Evolutionary conservation across 2,113 vertebrate genomes (phyloP).

Genomic region (Jaculus jaculus): DNA sequence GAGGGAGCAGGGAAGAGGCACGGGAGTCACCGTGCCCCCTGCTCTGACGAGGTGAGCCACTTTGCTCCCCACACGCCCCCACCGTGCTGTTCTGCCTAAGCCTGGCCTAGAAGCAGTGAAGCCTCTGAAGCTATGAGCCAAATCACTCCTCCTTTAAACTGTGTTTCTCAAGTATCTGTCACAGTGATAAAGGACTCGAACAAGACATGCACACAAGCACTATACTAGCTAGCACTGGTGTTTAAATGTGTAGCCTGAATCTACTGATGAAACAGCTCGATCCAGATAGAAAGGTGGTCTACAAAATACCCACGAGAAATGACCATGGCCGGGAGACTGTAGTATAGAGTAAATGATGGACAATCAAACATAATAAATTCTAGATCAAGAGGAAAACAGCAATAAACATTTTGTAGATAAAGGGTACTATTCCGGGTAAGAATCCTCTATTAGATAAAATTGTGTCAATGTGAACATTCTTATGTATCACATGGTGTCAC

Average conservation of each 20-base stretch:
- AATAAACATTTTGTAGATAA: background rate
- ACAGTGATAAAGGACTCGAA: background rate
- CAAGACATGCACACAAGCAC: too few relatives aligned
- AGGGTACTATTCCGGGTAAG: background rate
- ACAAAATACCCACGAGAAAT: background rate
- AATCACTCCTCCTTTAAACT: too few relatives aligned
- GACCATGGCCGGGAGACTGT: background rate
- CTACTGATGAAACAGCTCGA: background rate
- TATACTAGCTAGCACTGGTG: background rate
- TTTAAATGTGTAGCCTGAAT: background rate
- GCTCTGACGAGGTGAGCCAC: too few relatives aligned
- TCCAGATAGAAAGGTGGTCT: background rate
- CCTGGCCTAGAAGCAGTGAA: too few relatives aligned
- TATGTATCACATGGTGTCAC: background rate
- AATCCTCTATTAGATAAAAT: background rate
- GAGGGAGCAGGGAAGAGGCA: too few relatives aligned
- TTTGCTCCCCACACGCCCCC: too few relatives aligned
- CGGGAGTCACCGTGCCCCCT: too few relatives aligned
- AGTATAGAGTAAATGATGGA: background rate
- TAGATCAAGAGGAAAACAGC: background rate
- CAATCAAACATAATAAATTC: background rate
- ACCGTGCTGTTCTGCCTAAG: too few relatives aligned
- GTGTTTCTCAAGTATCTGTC: background rate
- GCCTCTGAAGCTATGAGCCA: too few relatives aligned
- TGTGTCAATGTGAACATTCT: background rate